These are phyloP conservation scores for Acanthosepion pharaonis DNA, from an alignment of 2,888 invertebrate genomes.

Conservation along the genomic window DNA sequence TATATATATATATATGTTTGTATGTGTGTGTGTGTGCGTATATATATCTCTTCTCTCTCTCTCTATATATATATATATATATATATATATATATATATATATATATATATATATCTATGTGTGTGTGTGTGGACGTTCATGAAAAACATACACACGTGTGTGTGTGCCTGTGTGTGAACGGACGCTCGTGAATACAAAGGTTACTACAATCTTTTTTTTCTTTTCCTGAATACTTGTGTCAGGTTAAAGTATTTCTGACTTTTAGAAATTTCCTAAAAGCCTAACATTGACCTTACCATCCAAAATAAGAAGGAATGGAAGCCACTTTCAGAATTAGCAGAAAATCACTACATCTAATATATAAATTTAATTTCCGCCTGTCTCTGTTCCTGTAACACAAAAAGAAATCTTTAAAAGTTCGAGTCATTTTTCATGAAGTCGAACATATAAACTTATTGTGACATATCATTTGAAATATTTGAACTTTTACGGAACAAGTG, in stretches of 20 bases:
- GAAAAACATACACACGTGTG: no score
- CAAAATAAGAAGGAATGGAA: background rate
- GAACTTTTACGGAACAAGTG: background rate
- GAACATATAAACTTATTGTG: background rate
- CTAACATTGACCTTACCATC: background rate
- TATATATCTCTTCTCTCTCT: background rate
- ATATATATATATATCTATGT: background rate
- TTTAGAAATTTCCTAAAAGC: background rate
- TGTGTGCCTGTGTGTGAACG: no score
- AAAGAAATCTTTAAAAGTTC: background rate
- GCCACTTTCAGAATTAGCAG: background rate
- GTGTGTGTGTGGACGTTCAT: background rate
- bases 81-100: background rate
- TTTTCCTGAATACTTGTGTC: background rate
- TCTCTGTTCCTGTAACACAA: background rate
- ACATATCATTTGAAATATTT: background rate
- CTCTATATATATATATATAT: background rate
- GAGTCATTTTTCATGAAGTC: background rate
- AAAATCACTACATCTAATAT: background rate
- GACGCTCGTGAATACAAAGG: background rate
- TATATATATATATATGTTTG: background rate
- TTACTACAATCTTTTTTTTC: background rate
- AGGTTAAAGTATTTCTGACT: slow-evolving; percentile 18
- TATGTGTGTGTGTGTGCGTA: no score
- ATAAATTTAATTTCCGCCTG: background rate